Evolutionary conservation across 2,797 vertebrate genomes (phyloP).

Genomic region (Octomys mimax): DNA sequence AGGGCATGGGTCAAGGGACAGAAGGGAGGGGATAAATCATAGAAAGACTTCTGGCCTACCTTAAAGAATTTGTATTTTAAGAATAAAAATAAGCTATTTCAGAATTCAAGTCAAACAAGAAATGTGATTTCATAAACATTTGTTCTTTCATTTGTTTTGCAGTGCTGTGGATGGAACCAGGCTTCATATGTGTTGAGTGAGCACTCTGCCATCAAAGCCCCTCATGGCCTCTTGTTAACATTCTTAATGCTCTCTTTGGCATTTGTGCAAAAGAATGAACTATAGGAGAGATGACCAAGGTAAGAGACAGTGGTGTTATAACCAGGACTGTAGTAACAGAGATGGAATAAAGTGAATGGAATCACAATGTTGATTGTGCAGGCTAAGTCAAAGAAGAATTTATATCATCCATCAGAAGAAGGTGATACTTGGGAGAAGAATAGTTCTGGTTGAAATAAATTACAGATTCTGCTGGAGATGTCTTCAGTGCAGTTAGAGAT

Average conservation of each 20-base stretch:
- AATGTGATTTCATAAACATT: background rate
- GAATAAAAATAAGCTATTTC: conserved; percentile 2
- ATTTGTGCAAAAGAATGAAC: background rate
- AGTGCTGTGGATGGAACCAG: background rate
- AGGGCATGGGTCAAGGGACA: background rate
- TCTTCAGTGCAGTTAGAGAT: background rate
- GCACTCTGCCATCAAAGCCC: background rate
- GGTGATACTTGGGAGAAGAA: background rate
- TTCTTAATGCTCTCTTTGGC: background rate
- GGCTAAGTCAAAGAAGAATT: background rate
- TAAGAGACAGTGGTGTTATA: background rate
- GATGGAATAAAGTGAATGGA: background rate
- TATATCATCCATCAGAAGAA: background rate
- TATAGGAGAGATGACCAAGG: background rate
- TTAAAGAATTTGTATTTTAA: conserved; percentile 3
- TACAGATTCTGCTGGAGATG: background rate
- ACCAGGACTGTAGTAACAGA: too few species aligned
- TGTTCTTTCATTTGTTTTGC: background rate
- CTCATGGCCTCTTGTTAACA: background rate
- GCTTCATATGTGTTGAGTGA: too few species aligned
- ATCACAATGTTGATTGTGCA: background rate
- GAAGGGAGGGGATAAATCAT: background rate
- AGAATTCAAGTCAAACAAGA: conserved; percentile 13
- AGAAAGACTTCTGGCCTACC: background rate
- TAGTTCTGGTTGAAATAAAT: background rate